Percentiles rank a stretch among this genome's conserved stretches.
Evolutionary conservation across 2,113 vertebrate species (phyloP).

Genomic region (Cochlearius cochlearius): DNA sequence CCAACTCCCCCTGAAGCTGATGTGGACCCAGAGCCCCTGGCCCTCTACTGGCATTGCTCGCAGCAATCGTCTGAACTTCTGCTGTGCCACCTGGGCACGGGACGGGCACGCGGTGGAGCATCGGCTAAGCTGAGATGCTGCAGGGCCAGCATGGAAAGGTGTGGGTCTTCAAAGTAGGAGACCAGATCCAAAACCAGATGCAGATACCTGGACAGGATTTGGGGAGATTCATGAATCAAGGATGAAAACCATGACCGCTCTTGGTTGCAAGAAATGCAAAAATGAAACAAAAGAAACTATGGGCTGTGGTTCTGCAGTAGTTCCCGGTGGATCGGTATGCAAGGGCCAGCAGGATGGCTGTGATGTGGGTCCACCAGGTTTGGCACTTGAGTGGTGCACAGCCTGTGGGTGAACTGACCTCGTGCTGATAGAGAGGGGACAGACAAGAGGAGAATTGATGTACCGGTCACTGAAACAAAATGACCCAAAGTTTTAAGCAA

Average conservation of each 20-base stretch:
- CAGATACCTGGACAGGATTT: not conserved
- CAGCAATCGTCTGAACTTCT: not conserved
- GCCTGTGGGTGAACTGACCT: not conserved
- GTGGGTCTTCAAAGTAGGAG: not conserved
- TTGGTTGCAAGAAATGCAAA: not conserved
- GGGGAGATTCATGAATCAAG: not conserved
- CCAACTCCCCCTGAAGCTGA: not conserved
- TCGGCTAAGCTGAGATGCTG: not conserved
- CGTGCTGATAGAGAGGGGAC: not conserved
- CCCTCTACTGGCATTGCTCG: accelerated
- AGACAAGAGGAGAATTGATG: not conserved
- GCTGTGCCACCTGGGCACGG: not conserved
- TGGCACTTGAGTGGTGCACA: not conserved
- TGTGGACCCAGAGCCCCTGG: not conserved
- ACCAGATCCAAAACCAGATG: not conserved
- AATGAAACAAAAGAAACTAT: not conserved
- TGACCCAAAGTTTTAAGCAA: not conserved
- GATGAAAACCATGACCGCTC: not conserved
- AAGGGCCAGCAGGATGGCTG: not conserved
- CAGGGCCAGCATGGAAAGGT: not conserved
- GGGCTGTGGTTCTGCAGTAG: not conserved
- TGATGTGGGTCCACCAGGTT: too few species aligned
- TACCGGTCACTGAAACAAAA: not conserved
- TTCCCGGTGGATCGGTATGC: accelerated
- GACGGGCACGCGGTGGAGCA: accelerated